Evolutionary conservation across 2,797 vertebrate species (phyloP).

Genomic region (Pangasius larnaudii): DNA sequence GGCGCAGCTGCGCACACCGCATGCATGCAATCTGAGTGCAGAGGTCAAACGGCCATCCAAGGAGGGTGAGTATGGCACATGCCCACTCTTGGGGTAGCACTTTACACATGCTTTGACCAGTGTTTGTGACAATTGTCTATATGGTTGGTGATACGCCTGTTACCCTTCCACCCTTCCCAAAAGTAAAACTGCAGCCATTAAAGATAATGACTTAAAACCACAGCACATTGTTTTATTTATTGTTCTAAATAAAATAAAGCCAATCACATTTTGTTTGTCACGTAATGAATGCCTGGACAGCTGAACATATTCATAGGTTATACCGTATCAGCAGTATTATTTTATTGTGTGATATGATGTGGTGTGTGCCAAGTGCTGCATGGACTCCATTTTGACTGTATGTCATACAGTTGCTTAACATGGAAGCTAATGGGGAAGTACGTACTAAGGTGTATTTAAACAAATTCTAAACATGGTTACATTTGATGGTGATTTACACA

Average conservation of each 20-base stretch:
- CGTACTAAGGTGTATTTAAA: background rate
- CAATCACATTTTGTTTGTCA: background rate
- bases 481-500: background rate
- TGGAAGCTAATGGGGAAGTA: background rate
- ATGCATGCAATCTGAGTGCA: constrained; percentile 95
- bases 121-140: constrained; percentile 40
- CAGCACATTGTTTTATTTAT: constrained; percentile 17
- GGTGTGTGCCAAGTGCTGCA: background rate
- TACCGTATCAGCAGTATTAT: background rate
- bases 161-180: constrained; percentile 45
- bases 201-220: constrained; percentile 20
- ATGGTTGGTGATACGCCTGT: constrained; percentile 37
- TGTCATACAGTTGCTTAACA: constrained; percentile 6
- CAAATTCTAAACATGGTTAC: background rate
- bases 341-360: constrained; percentile 2
- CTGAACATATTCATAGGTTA: background rate
- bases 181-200: constrained; percentile 14
- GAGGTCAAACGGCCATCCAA: constrained; percentile 95
- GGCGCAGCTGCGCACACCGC: constrained; percentile 93
- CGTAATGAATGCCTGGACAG: background rate
- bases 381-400: constrained; percentile 28
- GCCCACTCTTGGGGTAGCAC: background rate
- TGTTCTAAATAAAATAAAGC: background rate
- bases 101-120: constrained; percentile 4
- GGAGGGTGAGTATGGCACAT: constrained; percentile 90